Evolutionary conservation across 2,888 invertebrate species (phyloP).

Genomic region (Mesopsocus fuscifrons): DNA sequence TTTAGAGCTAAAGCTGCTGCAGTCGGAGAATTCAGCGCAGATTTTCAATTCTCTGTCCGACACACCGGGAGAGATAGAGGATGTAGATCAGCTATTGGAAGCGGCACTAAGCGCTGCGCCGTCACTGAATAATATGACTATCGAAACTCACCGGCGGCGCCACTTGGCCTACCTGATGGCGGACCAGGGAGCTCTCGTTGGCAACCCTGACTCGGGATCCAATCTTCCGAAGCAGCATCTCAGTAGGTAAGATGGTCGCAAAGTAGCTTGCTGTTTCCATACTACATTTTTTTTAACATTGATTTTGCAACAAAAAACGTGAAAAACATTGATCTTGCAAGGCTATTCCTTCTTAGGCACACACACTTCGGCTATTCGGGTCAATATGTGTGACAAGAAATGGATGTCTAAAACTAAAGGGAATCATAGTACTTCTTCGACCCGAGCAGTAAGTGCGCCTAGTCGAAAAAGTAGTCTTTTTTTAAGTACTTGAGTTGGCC

Average conservation of each 20-base stretch:
- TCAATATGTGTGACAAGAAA: too few relatives aligned
- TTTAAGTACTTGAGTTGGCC: constrained; percentile 5
- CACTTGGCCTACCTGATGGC: constrained; percentile 94
- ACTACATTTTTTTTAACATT: too few relatives aligned
- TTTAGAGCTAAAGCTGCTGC: constrained; percentile 55
- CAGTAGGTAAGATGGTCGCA: constrained; percentile 36
- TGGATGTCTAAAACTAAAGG: too few relatives aligned
- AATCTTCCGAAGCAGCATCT: constrained; percentile 89
- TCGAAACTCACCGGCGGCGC: constrained; percentile 76
- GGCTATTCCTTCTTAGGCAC: too few relatives aligned
- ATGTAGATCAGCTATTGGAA: constrained; percentile 71
- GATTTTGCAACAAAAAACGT: too few relatives aligned
- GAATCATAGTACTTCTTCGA: not conserved
- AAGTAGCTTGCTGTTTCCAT: too few relatives aligned
- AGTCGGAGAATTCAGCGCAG: constrained; percentile 87
- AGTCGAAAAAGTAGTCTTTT: not conserved
- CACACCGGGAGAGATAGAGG: constrained; percentile 84
- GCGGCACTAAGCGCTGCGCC: constrained; percentile 58
- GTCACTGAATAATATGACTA: constrained; percentile 61
- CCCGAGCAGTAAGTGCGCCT: not conserved
- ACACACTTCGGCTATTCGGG: too few relatives aligned
- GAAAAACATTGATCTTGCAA: too few relatives aligned
- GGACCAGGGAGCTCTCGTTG: constrained; percentile 83
- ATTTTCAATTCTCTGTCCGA: constrained; percentile 95
- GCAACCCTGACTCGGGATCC: constrained; percentile 71